Conservation (phyloP, 1,140 invertebrate genomes). For the Diorhabda carinulata region DNA sequence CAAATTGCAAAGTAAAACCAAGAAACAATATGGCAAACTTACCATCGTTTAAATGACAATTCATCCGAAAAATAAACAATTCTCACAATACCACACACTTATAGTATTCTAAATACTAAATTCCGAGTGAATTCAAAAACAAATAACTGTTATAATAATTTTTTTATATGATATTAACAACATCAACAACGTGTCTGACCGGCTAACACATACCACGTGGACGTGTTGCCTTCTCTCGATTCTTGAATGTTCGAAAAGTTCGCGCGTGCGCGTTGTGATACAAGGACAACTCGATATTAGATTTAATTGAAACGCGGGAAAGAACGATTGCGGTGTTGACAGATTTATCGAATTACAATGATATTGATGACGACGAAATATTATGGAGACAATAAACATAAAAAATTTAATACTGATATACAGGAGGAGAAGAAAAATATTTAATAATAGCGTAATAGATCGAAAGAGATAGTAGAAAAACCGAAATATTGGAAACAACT, state of each 20-base stretch:
- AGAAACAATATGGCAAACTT: neutral
- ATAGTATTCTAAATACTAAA: no score
- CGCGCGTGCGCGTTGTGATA: constrained; percentile 7
- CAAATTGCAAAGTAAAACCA: neutral
- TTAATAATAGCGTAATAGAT: no score
- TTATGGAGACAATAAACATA: no score
- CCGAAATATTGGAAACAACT: no score
- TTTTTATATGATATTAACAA: neutral
- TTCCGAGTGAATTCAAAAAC: no score
- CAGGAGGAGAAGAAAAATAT: no score
- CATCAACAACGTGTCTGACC: constrained; percentile 2
- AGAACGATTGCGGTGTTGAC: neutral
- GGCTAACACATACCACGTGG: constrained; percentile 25
- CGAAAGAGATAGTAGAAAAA: no score
- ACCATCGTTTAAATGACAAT: neutral
- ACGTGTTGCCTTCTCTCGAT: constrained; percentile 13
- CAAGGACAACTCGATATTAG: constrained; percentile 15
- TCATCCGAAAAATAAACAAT: neutral
- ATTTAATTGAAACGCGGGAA: constrained; percentile 4
- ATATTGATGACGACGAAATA: no score
- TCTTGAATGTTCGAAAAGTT: constrained; percentile 22
- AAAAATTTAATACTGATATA: no score
- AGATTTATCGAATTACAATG: neutral
- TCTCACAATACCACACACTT: no score
- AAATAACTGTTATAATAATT: no score